These are phyloP conservation scores for Hedya salicella DNA, from an alignment of 2,888 invertebrate species.

Conservation along the genomic window DNA sequence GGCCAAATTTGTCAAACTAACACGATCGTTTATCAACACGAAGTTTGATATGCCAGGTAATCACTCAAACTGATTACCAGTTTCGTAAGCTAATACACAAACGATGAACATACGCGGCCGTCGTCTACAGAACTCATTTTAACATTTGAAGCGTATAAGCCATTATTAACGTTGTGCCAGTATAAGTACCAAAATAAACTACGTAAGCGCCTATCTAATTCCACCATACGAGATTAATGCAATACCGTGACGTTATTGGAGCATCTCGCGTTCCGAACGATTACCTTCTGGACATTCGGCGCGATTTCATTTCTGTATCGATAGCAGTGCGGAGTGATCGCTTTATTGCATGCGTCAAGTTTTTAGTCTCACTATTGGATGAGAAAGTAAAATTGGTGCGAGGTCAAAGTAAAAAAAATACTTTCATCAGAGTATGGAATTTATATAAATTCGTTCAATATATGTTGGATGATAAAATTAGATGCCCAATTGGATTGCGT, in stretches of 20 bases:
- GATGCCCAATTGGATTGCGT: too few species aligned
- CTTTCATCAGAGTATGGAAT: too few species aligned
- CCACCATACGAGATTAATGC: conserved; percentile 34
- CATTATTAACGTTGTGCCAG: background rate
- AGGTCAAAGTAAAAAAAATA: background rate
- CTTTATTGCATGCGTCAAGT: conserved; percentile 1
- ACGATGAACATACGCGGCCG: background rate
- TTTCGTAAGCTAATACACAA: background rate
- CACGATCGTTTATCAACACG: background rate
- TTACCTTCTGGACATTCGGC: conserved; percentile 38
- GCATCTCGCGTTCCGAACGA: conserved; percentile 55
- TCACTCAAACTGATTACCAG: conserved; percentile 10
- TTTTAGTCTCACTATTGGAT: background rate
- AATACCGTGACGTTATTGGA: conserved; percentile 56
- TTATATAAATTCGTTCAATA: too few species aligned
- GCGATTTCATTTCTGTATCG: conserved; percentile 40
- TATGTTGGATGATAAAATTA: too few species aligned
- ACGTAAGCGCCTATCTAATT: background rate
- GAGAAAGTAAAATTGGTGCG: background rate
- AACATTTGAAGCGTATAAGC: background rate
- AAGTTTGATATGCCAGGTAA: conserved; percentile 6
- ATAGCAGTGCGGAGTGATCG: conserved; percentile 3
- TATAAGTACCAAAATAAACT: background rate
- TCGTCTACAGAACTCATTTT: background rate
- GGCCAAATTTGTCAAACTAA: background rate